Evolutionary conservation across 2,113 vertebrate genomes (phyloP).

Genomic region (Tetraodon nigroviridis): DNA sequence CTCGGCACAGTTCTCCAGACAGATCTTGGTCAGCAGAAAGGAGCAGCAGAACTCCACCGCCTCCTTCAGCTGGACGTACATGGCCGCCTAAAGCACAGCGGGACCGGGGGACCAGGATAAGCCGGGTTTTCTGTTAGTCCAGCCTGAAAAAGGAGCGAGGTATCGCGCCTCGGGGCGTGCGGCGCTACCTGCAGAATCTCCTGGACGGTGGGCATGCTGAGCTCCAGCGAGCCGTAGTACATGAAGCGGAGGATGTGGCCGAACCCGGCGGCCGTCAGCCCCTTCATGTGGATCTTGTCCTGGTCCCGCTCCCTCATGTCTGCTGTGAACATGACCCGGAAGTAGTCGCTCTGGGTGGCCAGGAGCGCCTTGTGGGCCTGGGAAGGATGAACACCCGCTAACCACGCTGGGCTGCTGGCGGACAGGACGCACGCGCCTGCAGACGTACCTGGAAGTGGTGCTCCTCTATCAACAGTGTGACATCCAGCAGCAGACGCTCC

Average conservation of each 20-base stretch:
- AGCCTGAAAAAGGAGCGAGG: not conserved
- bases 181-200: slow-evolving; percentile 86
- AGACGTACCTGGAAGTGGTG: slow-evolving; percentile 86
- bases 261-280: slow-evolving; percentile 95
- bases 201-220: slow-evolving; percentile 97
- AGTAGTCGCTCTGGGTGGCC: slow-evolving; percentile 99
- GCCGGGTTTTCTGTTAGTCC: not conserved
- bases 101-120: not conserved
- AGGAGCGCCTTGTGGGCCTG: slow-evolving; percentile 97
- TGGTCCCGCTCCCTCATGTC: slow-evolving; percentile 99
- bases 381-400: not conserved
- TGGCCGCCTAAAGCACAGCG: slow-evolving; percentile 77
- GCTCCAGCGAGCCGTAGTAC: slow-evolving; percentile 99
- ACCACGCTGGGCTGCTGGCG: not conserved
- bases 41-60: slow-evolving; percentile 99
- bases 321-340: slow-evolving; percentile 99
- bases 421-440: not conserved
- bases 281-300: slow-evolving; percentile 99
- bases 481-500: slow-evolving; percentile 95
- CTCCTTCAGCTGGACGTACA: slow-evolving; percentile 98
- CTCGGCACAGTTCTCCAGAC: slow-evolving; percentile 98
- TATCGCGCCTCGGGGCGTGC: too few relatives aligned
- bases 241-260: slow-evolving; percentile 97
- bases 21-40: slow-evolving; percentile 97
- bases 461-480: slow-evolving; percentile 97